Conservation (phyloP, 2,113 vertebrate genomes). For the Esox niger region DNA sequence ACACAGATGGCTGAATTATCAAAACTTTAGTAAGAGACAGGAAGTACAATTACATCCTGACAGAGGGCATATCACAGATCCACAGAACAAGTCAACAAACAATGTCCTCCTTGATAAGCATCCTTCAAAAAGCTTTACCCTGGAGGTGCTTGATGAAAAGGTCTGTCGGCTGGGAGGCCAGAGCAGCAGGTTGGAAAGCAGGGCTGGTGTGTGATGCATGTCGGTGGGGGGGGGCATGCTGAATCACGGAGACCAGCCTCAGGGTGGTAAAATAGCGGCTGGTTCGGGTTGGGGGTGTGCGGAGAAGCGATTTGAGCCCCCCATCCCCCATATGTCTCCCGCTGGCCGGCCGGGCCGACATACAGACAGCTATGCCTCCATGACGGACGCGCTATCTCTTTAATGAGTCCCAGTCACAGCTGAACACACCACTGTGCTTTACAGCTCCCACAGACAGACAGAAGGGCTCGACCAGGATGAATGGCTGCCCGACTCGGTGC, state of each 20-base stretch:
- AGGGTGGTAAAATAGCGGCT: conserved; percentile 50
- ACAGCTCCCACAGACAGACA: conserved; percentile 41
- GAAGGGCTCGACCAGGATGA: conserved; percentile 53
- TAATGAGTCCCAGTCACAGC: conserved; percentile 68
- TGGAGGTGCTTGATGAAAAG: conserved; percentile 51
- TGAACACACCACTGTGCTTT: conserved; percentile 62
- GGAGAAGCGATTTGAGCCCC: conserved; percentile 10
- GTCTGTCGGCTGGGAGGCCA: neutral
- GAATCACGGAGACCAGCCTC: conserved; percentile 63
- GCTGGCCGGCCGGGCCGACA: conserved; percentile 36
- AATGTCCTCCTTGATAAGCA: conserved; percentile 61
- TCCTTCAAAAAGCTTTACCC: conserved; percentile 47
- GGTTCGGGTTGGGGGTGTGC: neutral
- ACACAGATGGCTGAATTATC: neutral
- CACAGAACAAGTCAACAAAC: conserved; percentile 58
- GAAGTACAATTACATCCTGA: conserved; percentile 21
- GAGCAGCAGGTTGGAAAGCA: conserved; percentile 46
- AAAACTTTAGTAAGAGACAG: conserved; percentile 24
- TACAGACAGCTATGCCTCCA: conserved; percentile 22
- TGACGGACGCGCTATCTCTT: conserved; percentile 60
- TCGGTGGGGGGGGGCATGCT: conserved; percentile 47
- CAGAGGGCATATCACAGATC: conserved; percentile 45
- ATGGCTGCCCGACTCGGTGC: conserved; percentile 23
- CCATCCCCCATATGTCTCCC: neutral
- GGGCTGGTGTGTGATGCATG: conserved; percentile 44